These are phyloP conservation scores for Hymenopus coronatus DNA, from an alignment of 2,888 invertebrate species.

Conservation along the genomic window DNA sequence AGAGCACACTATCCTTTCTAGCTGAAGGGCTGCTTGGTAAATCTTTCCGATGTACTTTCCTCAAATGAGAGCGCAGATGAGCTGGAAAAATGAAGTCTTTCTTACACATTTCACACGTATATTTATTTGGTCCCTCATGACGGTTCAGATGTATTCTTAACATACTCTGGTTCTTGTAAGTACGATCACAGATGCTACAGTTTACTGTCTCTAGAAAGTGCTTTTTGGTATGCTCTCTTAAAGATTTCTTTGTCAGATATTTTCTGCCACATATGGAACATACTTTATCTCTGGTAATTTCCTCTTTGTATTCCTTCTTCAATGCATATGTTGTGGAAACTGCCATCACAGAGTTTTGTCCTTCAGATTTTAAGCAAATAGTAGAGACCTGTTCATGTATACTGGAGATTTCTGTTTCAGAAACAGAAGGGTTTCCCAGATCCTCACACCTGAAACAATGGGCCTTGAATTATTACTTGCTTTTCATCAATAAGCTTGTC, in stretches of 20 bases:
- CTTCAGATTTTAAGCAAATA: not conserved
- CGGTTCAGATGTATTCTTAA: conserved; percentile 1
- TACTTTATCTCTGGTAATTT: not conserved
- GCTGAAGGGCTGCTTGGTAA: not conserved
- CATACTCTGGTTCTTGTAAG: conserved; percentile 8
- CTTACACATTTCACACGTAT: not conserved
- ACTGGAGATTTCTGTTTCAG: not conserved
- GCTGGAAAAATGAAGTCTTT: conserved; percentile 6
- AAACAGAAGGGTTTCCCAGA: not conserved
- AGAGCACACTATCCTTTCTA: not conserved
- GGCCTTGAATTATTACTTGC: not conserved
- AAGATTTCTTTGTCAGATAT: conserved; percentile 7
- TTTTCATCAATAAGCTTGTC: not conserved
- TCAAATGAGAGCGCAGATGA: not conserved
- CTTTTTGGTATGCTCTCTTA: conserved; percentile 10
- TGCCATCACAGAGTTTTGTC: not conserved
- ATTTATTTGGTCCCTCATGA: conserved; percentile 4
- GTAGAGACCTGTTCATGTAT: not conserved
- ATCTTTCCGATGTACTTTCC: not conserved
- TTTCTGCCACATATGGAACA: not conserved
- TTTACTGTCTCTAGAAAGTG: conserved; percentile 13
- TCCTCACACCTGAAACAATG: not conserved
- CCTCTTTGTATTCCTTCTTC: not conserved
- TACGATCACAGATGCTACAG: conserved; percentile 3
- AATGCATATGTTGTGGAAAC: not conserved